Evolutionary conservation across 2,113 vertebrate species (phyloP).

Genomic region (Etia nguti): DNA sequence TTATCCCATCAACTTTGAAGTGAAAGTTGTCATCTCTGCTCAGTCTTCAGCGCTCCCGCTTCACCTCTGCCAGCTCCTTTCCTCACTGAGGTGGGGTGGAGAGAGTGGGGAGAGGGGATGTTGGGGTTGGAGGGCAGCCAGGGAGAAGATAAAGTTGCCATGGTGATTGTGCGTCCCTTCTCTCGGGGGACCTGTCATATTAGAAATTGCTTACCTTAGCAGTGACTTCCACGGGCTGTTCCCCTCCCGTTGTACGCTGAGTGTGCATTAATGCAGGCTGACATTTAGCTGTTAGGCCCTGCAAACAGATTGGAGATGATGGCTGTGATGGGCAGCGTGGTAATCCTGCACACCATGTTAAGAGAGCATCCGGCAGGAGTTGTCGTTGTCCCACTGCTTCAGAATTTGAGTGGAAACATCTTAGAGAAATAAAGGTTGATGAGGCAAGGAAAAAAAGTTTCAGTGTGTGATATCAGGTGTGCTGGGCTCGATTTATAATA

Average conservation of each 20-base stretch:
- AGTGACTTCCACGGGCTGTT: background rate
- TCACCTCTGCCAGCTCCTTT: conserved; percentile 28
- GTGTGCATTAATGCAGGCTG: conserved; percentile 44
- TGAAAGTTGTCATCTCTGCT: conserved; percentile 64
- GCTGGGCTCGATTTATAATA: background rate
- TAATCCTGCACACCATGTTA: background rate
- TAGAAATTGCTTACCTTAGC: conserved; percentile 1
- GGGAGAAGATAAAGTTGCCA: conserved; percentile 28
- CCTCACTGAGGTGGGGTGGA: background rate
- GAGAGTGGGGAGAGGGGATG: background rate
- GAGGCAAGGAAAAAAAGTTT: background rate
- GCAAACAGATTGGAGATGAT: conserved; percentile 17
- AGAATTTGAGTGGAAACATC: background rate
- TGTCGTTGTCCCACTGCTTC: background rate
- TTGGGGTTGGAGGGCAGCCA: background rate
- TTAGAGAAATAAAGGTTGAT: conserved; percentile 23
- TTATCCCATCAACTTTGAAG: conserved; percentile 69
- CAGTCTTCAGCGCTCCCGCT: conserved; percentile 32
- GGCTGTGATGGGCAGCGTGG: background rate
- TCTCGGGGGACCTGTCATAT: conserved; percentile 33
- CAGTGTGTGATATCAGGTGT: background rate
- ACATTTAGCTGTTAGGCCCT: conserved; percentile 35
- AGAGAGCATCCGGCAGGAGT: background rate
- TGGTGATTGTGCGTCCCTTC: conserved; percentile 23
- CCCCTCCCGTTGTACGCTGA: conserved; percentile 6